A percentile compares a stretch with the other conserved stretches of the same genome.
These are phyloP conservation scores for Drosophila bocqueti DNA, from an alignment of 1,140 invertebrate genomes.

Conservation along the genomic window DNA sequence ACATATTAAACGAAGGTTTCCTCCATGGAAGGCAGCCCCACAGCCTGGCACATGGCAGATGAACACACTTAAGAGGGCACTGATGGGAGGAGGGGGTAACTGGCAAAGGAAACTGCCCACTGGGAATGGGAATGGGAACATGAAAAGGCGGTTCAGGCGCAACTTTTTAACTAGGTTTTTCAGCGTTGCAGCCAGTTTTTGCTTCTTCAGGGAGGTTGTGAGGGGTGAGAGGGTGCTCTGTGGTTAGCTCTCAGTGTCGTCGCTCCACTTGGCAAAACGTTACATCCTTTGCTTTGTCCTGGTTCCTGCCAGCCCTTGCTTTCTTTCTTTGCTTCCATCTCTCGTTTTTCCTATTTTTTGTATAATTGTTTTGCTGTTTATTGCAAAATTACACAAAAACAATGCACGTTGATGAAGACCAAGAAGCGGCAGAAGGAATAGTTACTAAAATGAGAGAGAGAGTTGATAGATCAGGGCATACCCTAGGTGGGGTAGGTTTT, in stretches of 20 bases:
- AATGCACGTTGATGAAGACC: constrained; percentile 76
- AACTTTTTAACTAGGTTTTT: constrained; percentile 62
- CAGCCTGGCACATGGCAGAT: constrained; percentile 54
- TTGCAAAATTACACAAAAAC: constrained; percentile 84
- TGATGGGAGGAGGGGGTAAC: background rate
- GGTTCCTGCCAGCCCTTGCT: constrained; percentile 23
- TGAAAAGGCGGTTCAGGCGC: constrained; percentile 6
- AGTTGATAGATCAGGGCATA: background rate
- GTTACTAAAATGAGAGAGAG: background rate
- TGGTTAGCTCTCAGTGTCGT: constrained; percentile 57
- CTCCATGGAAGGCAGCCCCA: background rate
- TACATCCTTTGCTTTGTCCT: constrained; percentile 79
- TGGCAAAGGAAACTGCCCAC: background rate
- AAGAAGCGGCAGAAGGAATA: constrained; percentile 8
- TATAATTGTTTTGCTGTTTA: constrained; percentile 83
- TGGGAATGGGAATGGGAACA: background rate
- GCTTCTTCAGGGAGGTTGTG: background rate
- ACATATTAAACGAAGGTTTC: constrained; percentile 71
- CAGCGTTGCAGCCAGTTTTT: constrained; percentile 40
- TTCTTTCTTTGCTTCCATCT: constrained; percentile 5
- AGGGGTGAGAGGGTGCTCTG: background rate
- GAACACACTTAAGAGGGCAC: constrained; percentile 60
- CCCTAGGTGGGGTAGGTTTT: background rate
- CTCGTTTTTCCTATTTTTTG: constrained; percentile 14
- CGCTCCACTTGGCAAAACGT: constrained; percentile 80